Base-by-base conservation (phyloP, 2,113 vertebrate species). In the Macquaria australasica region DNA sequence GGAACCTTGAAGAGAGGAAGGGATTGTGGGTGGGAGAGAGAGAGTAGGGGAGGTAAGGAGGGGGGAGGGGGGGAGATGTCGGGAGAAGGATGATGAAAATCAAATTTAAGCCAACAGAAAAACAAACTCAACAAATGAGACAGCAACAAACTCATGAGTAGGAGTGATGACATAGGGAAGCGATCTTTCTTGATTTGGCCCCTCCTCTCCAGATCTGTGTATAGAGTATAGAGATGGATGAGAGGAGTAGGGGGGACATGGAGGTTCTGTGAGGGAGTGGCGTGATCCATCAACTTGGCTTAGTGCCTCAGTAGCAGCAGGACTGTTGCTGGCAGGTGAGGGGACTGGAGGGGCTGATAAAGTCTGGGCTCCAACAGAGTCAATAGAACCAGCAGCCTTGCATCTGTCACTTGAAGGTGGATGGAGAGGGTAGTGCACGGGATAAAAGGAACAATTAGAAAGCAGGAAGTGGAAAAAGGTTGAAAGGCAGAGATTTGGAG, bases 1-100 rank as follows among this genome's bases (percentile, higher is more conserved):
- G 96, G 98, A 98, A 98, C 98, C 98, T 99, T 98, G 90, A 87
- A 89, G 78, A 96, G 91, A 96, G 96, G 84, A 79, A 87, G 86
- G 89, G 77, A 81, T 92, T 92, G 76, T 77, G 77, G 74, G 76
- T 91, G 69, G 76, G 84, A 68, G 45, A 92, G 45, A 92, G 93
- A 95, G 96, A 79, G 86, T 43, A 81, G 91, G 76, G 90, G 89
- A 95, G 95, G 86, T 45, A 79, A 87, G 91, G 72, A 94, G 95
- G 70, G 81, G 73, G 83, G 90, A 64, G 91, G 90, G 41, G 51
- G 95, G 95, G 80, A 43, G 84, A 87, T 8, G 48, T 20, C 34
- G 77, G 88, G 94, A 82, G 89, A 92, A 95, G 96, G 91, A 95
- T 95, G 96, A 91, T 91, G 77, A 93, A 95, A 95, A 96, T 95